These are phyloP conservation scores for Folsomia candida DNA, from an alignment of 2,888 invertebrate species.

Conservation along the genomic window DNA sequence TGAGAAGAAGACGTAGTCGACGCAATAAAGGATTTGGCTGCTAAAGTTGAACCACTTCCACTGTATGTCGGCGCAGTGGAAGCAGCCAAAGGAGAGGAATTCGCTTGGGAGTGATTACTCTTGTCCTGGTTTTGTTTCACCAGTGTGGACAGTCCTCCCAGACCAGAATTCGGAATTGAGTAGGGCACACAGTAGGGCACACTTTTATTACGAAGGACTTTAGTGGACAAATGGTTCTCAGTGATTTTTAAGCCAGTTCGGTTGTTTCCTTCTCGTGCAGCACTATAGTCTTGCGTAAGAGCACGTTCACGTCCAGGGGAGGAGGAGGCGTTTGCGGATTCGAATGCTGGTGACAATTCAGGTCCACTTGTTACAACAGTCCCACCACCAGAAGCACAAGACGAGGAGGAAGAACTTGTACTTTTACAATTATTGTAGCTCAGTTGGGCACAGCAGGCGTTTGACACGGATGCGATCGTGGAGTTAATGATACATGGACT, in stretches of 20 bases:
- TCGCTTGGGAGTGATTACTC: slow-evolving; percentile 13
- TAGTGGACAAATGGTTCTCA: slow-evolving; percentile 49
- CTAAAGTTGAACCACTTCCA: background rate
- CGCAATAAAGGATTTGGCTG: background rate
- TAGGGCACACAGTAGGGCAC: slow-evolving; percentile 39
- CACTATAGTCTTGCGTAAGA: slow-evolving; percentile 1
- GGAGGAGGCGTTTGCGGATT: slow-evolving; percentile 22
- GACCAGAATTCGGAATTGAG: background rate
- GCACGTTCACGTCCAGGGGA: slow-evolving; percentile 11
- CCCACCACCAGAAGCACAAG: background rate
- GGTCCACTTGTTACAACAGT: slow-evolving; percentile 3
- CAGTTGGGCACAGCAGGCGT: slow-evolving; percentile 5
- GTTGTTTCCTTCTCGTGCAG: background rate
- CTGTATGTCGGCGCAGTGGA: background rate
- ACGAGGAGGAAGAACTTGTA: background rate
- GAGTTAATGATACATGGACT: background rate
- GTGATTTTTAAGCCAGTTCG: slow-evolving; percentile 40
- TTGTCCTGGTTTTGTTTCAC: slow-evolving; percentile 18
- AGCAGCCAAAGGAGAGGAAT: background rate
- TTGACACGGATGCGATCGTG: background rate
- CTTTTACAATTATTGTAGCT: slow-evolving; percentile 1
- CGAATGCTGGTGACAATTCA: slow-evolving; percentile 10
- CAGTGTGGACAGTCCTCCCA: background rate
- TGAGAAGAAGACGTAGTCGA: background rate
- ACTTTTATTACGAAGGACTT: slow-evolving; percentile 38